phyloP scores from a whole-genome alignment of 2,797 vertebrate genomes.

The Amblyraja radiata region DNA sequence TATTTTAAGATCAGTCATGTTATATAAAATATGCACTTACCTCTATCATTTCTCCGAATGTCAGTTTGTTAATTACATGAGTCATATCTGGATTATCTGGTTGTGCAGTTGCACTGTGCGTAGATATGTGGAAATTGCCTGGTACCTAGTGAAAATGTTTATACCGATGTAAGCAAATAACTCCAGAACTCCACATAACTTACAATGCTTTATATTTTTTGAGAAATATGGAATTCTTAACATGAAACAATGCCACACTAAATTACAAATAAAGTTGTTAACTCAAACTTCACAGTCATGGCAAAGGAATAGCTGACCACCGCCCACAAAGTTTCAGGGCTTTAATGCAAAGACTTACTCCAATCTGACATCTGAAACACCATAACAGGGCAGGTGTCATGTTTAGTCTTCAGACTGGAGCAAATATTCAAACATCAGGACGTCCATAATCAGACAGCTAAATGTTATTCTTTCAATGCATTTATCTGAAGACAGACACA shows the following conservation, averaged over 20 bases:
- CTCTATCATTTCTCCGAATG: constrained; percentile 88
- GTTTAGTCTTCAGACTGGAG: background rate
- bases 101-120: constrained; percentile 92
- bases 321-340: background rate
- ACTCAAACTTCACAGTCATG: background rate
- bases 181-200: background rate
- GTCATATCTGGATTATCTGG: constrained; percentile 96
- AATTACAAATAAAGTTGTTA: background rate
- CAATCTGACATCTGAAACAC: background rate
- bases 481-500: too few species aligned
- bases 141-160: constrained; percentile 68
- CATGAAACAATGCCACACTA: background rate
- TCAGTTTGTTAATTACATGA: constrained; percentile 87
- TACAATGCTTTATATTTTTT: background rate
- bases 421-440: background rate
- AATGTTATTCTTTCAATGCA: background rate
- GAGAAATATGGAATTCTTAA: constrained; percentile 4
- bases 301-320: background rate
- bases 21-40: constrained; percentile 52
- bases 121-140: constrained; percentile 96
- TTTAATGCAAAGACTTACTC: background rate
- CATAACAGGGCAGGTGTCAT: background rate
- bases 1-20: too few species aligned
- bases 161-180: background rate
- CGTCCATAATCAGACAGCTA: background rate